phyloP scores from a whole-genome alignment of 1,140 invertebrate genomes.

The Antheraea mylitta region DNA sequence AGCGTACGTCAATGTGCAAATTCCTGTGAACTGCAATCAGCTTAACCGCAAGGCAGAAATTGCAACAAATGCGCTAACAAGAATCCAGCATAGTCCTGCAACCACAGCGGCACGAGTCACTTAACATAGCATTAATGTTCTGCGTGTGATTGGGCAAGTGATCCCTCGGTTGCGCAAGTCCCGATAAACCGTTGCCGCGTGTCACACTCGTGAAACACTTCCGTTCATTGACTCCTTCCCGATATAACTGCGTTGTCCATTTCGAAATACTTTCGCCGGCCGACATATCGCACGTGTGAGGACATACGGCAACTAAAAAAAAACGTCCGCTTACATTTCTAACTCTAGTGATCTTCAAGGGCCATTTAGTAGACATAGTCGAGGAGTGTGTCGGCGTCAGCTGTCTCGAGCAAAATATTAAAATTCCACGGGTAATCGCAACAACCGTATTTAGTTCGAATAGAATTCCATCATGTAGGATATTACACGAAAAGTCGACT shows the following conservation, averaged over 20 bases:
- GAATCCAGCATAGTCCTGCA: constrained; percentile 38
- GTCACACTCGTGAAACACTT: constrained; percentile 76
- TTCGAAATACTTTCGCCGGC: constrained; percentile 63
- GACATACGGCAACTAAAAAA: constrained; percentile 12
- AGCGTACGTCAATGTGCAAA: constrained; percentile 45
- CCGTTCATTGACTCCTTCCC: constrained; percentile 77
- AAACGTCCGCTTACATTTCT: constrained; percentile 31
- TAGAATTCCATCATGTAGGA: constrained; percentile 35
- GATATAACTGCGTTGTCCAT: constrained; percentile 63
- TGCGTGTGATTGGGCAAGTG: constrained; percentile 61
- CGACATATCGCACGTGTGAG: constrained; percentile 40
- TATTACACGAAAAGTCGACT: constrained; percentile 56
- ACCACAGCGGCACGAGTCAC: constrained; percentile 40
- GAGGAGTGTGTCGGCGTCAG: constrained; percentile 20
- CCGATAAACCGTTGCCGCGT: constrained; percentile 64
- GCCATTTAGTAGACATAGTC: constrained; percentile 40
- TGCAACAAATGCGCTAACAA: constrained; percentile 46
- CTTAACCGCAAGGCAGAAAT: constrained; percentile 35
- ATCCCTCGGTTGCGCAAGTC: constrained; percentile 57
- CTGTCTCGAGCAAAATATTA: constrained; percentile 22
- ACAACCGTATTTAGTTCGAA: constrained; percentile 31
- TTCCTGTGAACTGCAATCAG: constrained; percentile 17
- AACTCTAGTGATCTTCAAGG: constrained; percentile 42
- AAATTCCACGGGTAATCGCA: constrained; percentile 37
- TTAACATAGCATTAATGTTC: constrained; percentile 33